A percentile compares a stretch with the other conserved stretches of the same genome.
Conservation (phyloP, 53 echinoderm and acorn worm genomes). For the Zoroaster sp. region DNA sequence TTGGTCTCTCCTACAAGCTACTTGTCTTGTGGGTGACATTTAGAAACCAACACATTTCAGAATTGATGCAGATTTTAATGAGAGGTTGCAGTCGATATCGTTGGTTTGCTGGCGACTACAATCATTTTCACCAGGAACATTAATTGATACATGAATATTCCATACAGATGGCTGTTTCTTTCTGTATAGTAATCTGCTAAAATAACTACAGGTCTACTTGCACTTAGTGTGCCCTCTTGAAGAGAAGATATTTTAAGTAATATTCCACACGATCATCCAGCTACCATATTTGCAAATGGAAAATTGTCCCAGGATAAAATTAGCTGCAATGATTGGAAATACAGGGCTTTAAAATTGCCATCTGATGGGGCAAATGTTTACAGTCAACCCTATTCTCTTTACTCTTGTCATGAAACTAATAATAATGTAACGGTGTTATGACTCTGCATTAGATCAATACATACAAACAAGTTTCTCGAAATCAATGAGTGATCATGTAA, state of each 20-base stretch:
- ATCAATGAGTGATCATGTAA: constrained; percentile 40
- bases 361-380: not conserved
- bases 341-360: not conserved
- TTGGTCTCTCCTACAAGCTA: too few relatives aligned
- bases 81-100: too few relatives aligned
- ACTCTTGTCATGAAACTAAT: not conserved
- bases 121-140: too few relatives aligned
- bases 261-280: not conserved
- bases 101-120: too few relatives aligned
- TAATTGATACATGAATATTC: too few relatives aligned
- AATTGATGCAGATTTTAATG: too few relatives aligned
- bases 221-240: not conserved
- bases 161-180: too few relatives aligned
- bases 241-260: not conserved
- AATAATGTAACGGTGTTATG: not conserved
- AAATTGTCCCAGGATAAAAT: not conserved
- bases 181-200: not conserved
- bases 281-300: not conserved
- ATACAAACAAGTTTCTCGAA: constrained; percentile 32
- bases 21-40: too few relatives aligned
- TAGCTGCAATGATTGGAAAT: not conserved
- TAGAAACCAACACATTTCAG: too few relatives aligned
- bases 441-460: constrained; percentile 8
- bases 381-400: not conserved
- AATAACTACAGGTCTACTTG: not conserved